Evolutionary conservation across 2,113 vertebrate genomes (phyloP).

Genomic region (Lontra canadensis): DNA sequence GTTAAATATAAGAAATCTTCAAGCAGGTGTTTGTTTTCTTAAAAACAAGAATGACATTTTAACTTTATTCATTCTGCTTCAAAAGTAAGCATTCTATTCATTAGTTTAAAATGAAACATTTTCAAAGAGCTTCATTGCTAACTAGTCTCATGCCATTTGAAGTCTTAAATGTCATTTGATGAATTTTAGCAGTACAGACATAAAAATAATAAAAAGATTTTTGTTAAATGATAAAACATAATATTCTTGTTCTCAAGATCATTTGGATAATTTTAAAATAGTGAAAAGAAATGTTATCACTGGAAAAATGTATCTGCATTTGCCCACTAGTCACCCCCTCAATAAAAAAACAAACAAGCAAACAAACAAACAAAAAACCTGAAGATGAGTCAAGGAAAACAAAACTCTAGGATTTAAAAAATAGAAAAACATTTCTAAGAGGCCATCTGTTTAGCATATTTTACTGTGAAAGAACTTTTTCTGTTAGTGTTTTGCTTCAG

Average conservation of each 20-base stretch:
- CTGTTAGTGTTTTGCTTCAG: not conserved
- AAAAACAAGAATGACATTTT: constrained; percentile 73
- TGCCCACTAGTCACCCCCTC: not conserved
- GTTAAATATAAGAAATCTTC: constrained; percentile 65
- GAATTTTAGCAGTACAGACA: constrained; percentile 46
- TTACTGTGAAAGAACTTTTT: not conserved
- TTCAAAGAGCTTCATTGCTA: constrained; percentile 64
- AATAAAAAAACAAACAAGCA: not conserved
- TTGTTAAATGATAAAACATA: constrained; percentile 40
- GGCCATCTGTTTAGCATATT: not conserved
- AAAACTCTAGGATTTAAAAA: constrained; percentile 28
- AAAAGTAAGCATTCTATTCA: constrained; percentile 73
- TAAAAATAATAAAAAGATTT: constrained; percentile 57
- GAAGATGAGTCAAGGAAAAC: not conserved
- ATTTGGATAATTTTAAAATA: constrained; percentile 43
- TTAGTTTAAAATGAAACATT: constrained; percentile 74
- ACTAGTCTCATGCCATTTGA: constrained; percentile 61
- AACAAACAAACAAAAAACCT: constrained; percentile 59
- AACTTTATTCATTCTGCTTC: constrained; percentile 62
- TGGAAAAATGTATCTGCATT: constrained; percentile 27
- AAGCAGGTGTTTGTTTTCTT: constrained; percentile 75
- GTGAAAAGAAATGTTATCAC: not conserved
- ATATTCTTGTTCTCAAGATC: constrained; percentile 8
- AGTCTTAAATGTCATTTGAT: constrained; percentile 70
- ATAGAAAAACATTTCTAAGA: not conserved